Evolutionary conservation across 2,888 invertebrate genomes (phyloP), one percentile per base, ranked within the genome.

Genomic region (Tetragonula carbonaria): DNA sequence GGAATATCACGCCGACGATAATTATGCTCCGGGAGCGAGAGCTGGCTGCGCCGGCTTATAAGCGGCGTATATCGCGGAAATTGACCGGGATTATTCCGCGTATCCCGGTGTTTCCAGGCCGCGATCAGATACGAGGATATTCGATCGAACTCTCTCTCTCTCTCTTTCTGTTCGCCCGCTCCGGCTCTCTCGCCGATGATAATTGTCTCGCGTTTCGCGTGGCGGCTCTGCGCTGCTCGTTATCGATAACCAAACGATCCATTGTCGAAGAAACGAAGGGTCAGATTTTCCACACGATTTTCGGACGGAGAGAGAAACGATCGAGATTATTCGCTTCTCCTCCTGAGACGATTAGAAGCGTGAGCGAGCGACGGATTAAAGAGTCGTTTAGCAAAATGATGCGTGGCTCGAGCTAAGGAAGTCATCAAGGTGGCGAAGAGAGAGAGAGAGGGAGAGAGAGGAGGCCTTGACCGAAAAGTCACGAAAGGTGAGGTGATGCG

Each of bases 401-500:
- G 68, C 59, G 59, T n/a, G 38, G 53, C 38, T 5, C 33, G 23
- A 38, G 57, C 50, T 53, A 66, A 59, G 71, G 33, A 53, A 28
- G 33, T 18, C 33, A 62, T 38, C 51, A 23, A 33, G n/a, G 53
- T 65, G 72, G 38, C 45, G 53, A 38, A n/a, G 63, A 65, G 74
- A 73, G 45, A 38, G 38, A 45, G 38, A 11, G 45, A 2, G 45
- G 1, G 45, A 45, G 33, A 33, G 33, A 3, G 2, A 3, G 33
- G 2, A 2, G 33, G 33, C 8, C 1, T 8, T 63, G 51, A 18
- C 23, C 33, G 62, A 71, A 38, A 50, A 62, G 67, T 28, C 74
- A 50, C 71, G 51, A 71, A 78, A 81, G 84, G 85, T 78, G 88
- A 81, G 84, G 85, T 78, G 88, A 85, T 78, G 85, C 79, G 84